A percentile compares a stretch with the other conserved stretches of the same genome.
Evolutionary conservation across 2,888 invertebrate genomes (phyloP).

Genomic region (Palloptera scutellata): DNA sequence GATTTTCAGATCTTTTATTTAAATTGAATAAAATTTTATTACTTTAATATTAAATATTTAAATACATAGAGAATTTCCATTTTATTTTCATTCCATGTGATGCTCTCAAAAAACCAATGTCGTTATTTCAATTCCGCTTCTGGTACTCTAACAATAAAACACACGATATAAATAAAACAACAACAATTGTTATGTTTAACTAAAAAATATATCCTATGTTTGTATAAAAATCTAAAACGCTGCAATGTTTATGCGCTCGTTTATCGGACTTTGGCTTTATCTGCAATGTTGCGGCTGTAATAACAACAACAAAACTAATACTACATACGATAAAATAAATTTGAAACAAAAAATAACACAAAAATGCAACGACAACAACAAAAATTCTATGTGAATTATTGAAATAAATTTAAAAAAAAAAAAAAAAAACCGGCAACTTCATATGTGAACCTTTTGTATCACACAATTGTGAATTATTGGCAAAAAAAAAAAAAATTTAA

Average conservation of each 20-base stretch:
- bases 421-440: conserved; percentile 17
- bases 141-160: neutral
- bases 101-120: conserved; percentile 32
- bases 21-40: neutral
- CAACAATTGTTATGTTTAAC: conserved; percentile 26
- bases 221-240: neutral
- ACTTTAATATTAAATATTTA: too few species aligned
- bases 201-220: neutral
- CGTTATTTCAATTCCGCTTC: conserved; percentile 36
- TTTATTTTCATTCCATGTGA: conserved; percentile 25
- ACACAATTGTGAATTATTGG: neutral
- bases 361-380: conserved; percentile 33
- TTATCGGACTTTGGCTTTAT: conserved; percentile 32
- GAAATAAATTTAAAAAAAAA: conserved; percentile 21
- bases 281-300: conserved; percentile 36
- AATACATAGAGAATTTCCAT: neutral
- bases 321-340: conserved; percentile 17
- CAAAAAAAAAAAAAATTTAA: conserved; percentile 12
- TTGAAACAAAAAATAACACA: conserved; percentile 2
- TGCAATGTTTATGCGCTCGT: conserved; percentile 10
- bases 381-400: conserved; percentile 5
- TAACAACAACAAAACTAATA: conserved; percentile 26
- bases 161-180: neutral
- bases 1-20: neutral
- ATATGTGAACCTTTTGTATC: conserved; percentile 3